Evolutionary conservation across 2,888 invertebrate genomes (phyloP), one percentile per base, ranked within the genome.

Genomic region (Athalia cordata): DNA sequence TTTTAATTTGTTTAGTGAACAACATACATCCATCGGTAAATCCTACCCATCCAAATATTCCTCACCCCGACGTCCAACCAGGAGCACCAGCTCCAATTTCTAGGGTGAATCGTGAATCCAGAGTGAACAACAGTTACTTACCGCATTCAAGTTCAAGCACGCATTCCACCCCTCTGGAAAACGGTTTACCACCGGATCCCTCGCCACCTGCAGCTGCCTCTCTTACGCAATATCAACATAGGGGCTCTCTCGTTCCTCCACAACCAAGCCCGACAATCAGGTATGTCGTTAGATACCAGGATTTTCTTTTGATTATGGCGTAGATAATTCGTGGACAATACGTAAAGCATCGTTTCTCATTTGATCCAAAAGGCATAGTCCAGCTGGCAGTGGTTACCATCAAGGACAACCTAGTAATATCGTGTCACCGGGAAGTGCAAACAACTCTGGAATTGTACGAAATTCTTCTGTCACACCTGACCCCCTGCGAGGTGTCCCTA

Each of bases 11-110:
- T 88, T 55, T 83, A 92, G 92, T 91, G 57, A 92, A 92, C 84
- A 92, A 92, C 81, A 91, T 92, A 83, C 92, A 92, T 83, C 91
- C 92, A 4, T 87, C 90, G 50, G 91, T 91, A 5, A 90, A 91
- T 68, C 89, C 90, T 50, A 88, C 89, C 62, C 92, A 92, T 81
- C 87, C 88, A 8, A 92, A 91, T 80, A 86, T 90, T 49, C 85
- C 91, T 7, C 92, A 92, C 81, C 88, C 89, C 0, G 92, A 92
- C 68, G 87, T 90, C n/a, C 89, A 91, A 11, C 87, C 91, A 52
- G 85, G 89, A 52, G 86, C 91, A n/a, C 86, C 91, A 29, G 83
- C 85, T 0, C 79, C 85, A 0, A 84, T 88, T 80, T 83, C 89
- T 5, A 83, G 89, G 78, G 86, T 86, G 3, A 88, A 82, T 77